phyloP scores from a whole-genome alignment of 64 coral and sea anemone genomes.

The Trachythela sp. region DNA sequence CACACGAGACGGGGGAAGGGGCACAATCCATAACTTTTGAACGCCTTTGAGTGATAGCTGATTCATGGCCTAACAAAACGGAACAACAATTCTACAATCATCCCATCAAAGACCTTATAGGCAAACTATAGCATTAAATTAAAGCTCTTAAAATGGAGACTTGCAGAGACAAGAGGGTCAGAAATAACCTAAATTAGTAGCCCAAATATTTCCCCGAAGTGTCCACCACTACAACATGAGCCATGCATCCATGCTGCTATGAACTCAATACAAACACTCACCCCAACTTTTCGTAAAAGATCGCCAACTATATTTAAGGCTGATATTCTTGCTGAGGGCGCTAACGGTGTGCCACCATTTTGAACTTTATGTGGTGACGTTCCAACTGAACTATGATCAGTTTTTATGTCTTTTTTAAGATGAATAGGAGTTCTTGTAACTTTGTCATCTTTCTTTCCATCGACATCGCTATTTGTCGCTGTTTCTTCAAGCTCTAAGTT shows the following conservation, averaged over 20 bases:
- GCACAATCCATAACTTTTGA: no score
- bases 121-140: no score
- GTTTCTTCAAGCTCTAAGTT: constrained; percentile 80
- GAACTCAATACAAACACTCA: constrained; percentile 11
- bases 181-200: background rate
- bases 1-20: no score
- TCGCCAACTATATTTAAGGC: constrained; percentile 98
- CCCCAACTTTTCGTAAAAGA: constrained; percentile 99
- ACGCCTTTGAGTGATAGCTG: no score
- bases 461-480: constrained; percentile 15
- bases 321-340: constrained; percentile 97
- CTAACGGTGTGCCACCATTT: constrained; percentile 89
- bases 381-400: constrained; percentile 60
- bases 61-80: no score
- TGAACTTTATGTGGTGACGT: constrained; percentile 76
- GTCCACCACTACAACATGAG: no score
- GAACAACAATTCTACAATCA: no score
- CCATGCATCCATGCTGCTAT: no score
- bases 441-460: background rate
- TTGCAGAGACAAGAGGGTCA: no score
- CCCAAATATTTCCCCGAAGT: no score
- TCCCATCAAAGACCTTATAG: no score
- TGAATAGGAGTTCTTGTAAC: constrained; percentile 18
- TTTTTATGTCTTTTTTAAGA: constrained; percentile 62
- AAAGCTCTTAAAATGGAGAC: no score